These are phyloP conservation scores for Contarinia nasturtii DNA, from an alignment of 1,140 invertebrate species.

Conservation along the genomic window DNA sequence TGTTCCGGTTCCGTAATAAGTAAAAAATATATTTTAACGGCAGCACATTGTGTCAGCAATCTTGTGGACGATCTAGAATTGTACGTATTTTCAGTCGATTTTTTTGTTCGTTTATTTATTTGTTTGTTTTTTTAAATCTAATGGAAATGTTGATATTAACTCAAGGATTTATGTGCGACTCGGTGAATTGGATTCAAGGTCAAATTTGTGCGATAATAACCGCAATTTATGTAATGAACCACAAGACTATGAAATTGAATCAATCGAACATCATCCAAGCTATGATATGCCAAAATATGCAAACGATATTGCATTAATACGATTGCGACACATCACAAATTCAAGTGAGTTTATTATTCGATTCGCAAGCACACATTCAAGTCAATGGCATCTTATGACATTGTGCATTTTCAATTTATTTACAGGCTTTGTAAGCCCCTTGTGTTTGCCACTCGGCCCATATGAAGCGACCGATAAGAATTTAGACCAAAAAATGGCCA, in stretches of 20 bases:
- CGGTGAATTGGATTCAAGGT: conserved; percentile 33
- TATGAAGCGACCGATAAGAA: conserved; percentile 11
- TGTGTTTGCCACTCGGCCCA: conserved; percentile 28
- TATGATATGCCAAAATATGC: conserved; percentile 36
- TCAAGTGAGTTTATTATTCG: conserved; percentile 4
- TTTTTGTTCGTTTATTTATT: neutral
- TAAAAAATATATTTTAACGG: conserved; percentile 37
- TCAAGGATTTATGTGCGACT: conserved; percentile 31
- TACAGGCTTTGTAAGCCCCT: conserved; percentile 12
- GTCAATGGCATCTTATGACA: too few relatives aligned
- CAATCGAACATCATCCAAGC: conserved; percentile 27
- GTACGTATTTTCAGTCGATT: conserved; percentile 25
- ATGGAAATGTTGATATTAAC: conserved; percentile 2
- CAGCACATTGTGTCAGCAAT: conserved; percentile 41
- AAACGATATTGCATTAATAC: conserved; percentile 46
- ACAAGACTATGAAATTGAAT: conserved; percentile 29
- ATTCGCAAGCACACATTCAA: too few relatives aligned
- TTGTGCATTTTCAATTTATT: neutral
- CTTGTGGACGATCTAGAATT: conserved; percentile 24
- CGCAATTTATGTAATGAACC: conserved; percentile 29
- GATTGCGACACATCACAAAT: conserved; percentile 7
- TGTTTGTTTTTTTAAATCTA: conserved; percentile 1
- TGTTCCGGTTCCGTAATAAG: conserved; percentile 47
- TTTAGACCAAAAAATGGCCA: conserved; percentile 23
- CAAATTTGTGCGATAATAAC: conserved; percentile 33